Evolutionary conservation across 2,113 vertebrate genomes (phyloP), one percentile per base, ranked within the genome.

Genomic region (Prunella himalayana): DNA sequence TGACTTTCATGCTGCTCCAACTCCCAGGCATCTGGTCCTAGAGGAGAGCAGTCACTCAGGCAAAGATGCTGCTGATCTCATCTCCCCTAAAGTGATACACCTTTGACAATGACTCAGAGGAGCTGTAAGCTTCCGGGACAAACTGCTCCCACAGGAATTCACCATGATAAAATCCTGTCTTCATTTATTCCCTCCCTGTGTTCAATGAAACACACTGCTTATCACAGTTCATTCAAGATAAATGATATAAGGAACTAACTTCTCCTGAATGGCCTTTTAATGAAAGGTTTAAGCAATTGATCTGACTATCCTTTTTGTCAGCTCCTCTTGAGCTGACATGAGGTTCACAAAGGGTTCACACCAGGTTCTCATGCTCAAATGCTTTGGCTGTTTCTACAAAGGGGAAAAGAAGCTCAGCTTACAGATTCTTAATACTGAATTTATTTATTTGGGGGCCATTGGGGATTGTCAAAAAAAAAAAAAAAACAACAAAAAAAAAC

Each of bases 231-330:
- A 77, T 59, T 31, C 79, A 63, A 73, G 88, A 94, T 44, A 80
- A 94, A 81, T 66, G 82, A 70, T 78, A 75, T 1, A 65, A 92
- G 41, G 68, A 93, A 91, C 71, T 87, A 72, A 51, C 73, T 57
- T 47, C 65, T 84, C 45, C 71, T 81, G 83, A 88, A 76, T 50
- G 51, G 45, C 16, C 73, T 77, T 88, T 88, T 73, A 88, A 95
- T 70, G 79, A 75, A 90, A 90, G 42, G 31, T 73, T 93, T 85
- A 91, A 68, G 76, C 66, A 33, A 75, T 71, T 87, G 88, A 87
- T 94, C 88, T 87, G 64, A 65, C 73, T 73, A 44, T 57, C 45
- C 47, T 91, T 94, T 91, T 33, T 87, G 83, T 64, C 94, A 75
- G n/a, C 39, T 95, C 83, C 64, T 56, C 60, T 91, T 41, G 56